These are phyloP conservation scores for Teleopsis dalmanni DNA, from an alignment of 1,140 invertebrate species.

Conservation along the genomic window DNA sequence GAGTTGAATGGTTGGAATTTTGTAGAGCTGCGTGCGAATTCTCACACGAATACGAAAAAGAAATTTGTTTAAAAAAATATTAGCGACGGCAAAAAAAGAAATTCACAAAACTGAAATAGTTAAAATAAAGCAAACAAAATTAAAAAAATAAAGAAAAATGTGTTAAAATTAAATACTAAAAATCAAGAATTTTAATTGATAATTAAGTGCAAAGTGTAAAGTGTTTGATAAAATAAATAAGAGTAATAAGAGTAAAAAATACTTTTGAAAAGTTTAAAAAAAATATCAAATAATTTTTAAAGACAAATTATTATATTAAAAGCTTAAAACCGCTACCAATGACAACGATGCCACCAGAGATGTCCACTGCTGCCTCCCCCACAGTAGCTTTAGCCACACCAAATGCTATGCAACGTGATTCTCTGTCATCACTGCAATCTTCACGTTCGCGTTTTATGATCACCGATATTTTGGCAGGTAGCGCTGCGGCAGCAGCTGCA, in stretches of 20 bases:
- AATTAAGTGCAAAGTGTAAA: background rate
- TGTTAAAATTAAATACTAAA: background rate
- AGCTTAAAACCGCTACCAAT: constrained; percentile 18
- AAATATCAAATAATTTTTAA: background rate
- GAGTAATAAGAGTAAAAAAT: background rate
- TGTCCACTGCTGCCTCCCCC: constrained; percentile 29
- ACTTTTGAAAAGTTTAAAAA: background rate
- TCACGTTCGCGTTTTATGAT: constrained; percentile 71
- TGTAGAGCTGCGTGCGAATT: too few species aligned
- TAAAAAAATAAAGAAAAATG: background rate
- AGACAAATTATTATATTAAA: background rate
- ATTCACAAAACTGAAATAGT: background rate
- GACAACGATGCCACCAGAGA: constrained; percentile 44
- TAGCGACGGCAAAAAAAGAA: background rate
- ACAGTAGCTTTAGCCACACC: constrained; percentile 18
- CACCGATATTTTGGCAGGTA: constrained; percentile 64
- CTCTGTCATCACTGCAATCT: constrained; percentile 48
- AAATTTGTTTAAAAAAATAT: background rate
- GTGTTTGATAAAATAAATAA: background rate
- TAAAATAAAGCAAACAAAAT: background rate
- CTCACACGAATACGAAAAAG: background rate
- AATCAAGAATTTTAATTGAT: background rate
- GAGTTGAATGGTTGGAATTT: too few species aligned
- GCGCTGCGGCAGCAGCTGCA: constrained; percentile 35
- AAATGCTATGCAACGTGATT: constrained; percentile 43